A percentile compares a stretch with the other conserved stretches of the same genome.
Conservation (phyloP, 2,797 vertebrate species). For the Ctenopoma multispine region DNA sequence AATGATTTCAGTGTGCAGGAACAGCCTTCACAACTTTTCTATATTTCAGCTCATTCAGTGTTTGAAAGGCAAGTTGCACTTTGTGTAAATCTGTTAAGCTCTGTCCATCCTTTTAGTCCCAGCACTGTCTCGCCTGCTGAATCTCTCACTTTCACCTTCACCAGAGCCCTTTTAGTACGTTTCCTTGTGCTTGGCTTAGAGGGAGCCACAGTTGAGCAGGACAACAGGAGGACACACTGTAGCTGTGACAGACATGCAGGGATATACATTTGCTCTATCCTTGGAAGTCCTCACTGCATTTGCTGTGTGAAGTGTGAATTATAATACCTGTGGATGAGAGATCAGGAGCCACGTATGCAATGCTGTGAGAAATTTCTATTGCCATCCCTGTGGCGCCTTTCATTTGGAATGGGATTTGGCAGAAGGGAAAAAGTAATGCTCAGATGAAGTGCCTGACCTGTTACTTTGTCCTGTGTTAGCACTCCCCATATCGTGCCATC, state of each 20-base stretch:
- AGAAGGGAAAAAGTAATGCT: conserved; percentile 59
- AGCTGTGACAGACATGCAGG: conserved; percentile 38
- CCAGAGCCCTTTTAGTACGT: conserved; percentile 9
- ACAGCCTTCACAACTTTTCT: conserved; percentile 28
- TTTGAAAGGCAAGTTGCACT: conserved; percentile 56
- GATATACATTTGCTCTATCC: conserved; percentile 49
- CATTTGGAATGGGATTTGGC: conserved; percentile 71
- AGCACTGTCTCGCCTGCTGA: conserved; percentile 11
- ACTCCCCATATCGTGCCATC: conserved; percentile 67
- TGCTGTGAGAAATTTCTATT: conserved; percentile 48
- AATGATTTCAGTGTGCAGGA: not conserved
- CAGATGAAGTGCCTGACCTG: conserved; percentile 73
- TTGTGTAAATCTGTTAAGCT: conserved; percentile 68
- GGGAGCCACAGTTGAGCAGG: conserved; percentile 19
- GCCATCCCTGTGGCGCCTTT: conserved; percentile 53
- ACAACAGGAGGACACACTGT: conserved; percentile 22
- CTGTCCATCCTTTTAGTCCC: conserved; percentile 34
- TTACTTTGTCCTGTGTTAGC: conserved; percentile 71
- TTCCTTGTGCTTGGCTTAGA: conserved; percentile 9
- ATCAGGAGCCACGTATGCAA: conserved; percentile 52
- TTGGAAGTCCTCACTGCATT: conserved; percentile 45
- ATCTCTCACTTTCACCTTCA: conserved; percentile 49
- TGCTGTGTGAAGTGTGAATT: conserved; percentile 55
- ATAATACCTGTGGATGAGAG: conserved; percentile 57
- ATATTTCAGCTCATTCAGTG: conserved; percentile 51